Conservation (phyloP, 92 coral and sea anemone genomes). For the Chrysogorgia sp. region DNA sequence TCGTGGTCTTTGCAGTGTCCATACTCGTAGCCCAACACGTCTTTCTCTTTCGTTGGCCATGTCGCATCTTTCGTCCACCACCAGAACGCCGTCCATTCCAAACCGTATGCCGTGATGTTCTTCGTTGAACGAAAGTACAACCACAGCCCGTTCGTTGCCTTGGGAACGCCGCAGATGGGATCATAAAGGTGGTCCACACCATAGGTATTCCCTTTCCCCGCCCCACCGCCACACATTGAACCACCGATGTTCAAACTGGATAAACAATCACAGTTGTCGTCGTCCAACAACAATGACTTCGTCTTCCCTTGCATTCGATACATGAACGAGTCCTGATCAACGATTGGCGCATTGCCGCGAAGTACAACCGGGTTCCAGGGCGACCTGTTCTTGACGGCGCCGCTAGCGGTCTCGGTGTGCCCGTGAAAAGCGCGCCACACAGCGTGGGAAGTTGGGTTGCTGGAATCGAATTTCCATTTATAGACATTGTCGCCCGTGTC, state of each 20-base stretch:
- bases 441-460: conserved; percentile 68
- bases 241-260: conserved; percentile 62
- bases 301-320: conserved; percentile 52
- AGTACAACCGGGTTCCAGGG: conserved; percentile 69
- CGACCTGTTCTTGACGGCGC: conserved; percentile 46
- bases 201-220: conserved; percentile 33
- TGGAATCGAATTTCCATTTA: conserved; percentile 59
- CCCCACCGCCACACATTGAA: conserved; percentile 42
- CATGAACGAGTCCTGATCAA: conserved; percentile 66
- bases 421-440: conserved; percentile 73
- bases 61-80: conserved; percentile 69
- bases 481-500: conserved; percentile 61
- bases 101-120: conserved; percentile 50
- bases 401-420: conserved; percentile 67
- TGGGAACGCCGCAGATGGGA: conserved; percentile 60
- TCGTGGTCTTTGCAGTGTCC: conserved; percentile 57
- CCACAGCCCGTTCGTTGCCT: conserved; percentile 47
- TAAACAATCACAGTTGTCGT: conserved; percentile 73
- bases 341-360: conserved; percentile 52
- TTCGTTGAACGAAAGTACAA: conserved; percentile 45
- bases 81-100: conserved; percentile 69
- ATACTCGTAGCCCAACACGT: conserved; percentile 54
- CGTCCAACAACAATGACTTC: conserved; percentile 72
- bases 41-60: conserved; percentile 55
- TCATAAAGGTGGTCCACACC: conserved; percentile 65